Evolutionary conservation across 2,797 vertebrate species (phyloP), one percentile per base, ranked within the genome.

Genomic region (Platalea minor): DNA sequence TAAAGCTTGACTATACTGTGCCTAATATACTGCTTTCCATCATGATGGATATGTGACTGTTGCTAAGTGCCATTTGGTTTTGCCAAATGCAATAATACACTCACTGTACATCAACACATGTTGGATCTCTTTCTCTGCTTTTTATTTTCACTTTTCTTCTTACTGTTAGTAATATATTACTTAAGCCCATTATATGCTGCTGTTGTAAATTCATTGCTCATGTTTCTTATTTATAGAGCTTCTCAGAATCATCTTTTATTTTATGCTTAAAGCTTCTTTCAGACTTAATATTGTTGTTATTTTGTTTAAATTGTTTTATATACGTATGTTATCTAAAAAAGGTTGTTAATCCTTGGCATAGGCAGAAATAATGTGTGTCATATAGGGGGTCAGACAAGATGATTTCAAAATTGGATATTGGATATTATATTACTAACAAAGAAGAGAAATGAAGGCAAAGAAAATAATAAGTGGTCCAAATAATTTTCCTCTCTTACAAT

Each of bases 51-150:
- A 8, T 10, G 1, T 74, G 17, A 64, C 11, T 13, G 4, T 57
- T 41, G 5, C 11, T 48, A 25, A 35, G 18, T 18, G 7, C 39
- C 3, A 41, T 35, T 74, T 60, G 19, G 1, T 28, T 78, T 64
- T 54, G 11, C 13, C 39, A 70, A 4, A 41, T 28, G 5, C 11
- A n/a, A 16, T n/a, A 68, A 33, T 57, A 31, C 5, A 3, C 21
- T 69, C 3, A 11, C 29, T 69, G 12, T 31, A 43, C 10, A 35
- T 41, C 9, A 75, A 11, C 5, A 43, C 0, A 0, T 33, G 8
- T 37, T 77, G 11, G 19, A 54, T 24, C 15, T 15, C 9, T 50
- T 84, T 51, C 29, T 76, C 28, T 2, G 3, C 7, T 41, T 45
- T 64, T 64, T 35, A 11, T 41, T 83, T 91, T 74, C 45, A 26